These are phyloP conservation scores for Apotomis turbidana DNA, from an alignment of 2,888 invertebrate species.

Conservation along the genomic window DNA sequence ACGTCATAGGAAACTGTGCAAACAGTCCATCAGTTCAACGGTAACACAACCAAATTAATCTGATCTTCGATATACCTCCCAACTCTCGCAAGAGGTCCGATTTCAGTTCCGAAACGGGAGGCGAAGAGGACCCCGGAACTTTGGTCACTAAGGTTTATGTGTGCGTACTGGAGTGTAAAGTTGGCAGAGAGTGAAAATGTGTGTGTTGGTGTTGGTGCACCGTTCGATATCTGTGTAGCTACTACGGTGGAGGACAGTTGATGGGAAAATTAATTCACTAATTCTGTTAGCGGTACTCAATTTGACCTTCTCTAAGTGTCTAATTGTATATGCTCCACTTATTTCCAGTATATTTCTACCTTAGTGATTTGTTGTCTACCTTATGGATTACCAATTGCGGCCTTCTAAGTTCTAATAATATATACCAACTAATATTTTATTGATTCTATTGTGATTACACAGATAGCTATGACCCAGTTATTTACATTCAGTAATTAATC, in stretches of 20 bases:
- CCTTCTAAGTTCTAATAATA: no score
- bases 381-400: no score
- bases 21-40: conserved; percentile 56
- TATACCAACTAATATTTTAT: no score
- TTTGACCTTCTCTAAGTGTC: no score
- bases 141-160: conserved; percentile 53
- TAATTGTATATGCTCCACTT: no score
- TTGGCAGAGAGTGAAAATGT: conserved; percentile 57
- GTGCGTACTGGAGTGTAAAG: conserved; percentile 58
- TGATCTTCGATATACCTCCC: conserved; percentile 50
- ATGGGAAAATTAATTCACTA: conserved; percentile 44
- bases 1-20: conserved; percentile 53
- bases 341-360: no score
- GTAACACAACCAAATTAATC: conserved; percentile 48
- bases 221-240: conserved; percentile 51
- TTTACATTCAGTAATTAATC: no score
- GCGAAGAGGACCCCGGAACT: conserved; percentile 50
- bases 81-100: conserved; percentile 44
- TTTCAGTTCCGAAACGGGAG: conserved; percentile 43
- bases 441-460: no score
- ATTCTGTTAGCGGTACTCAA: background rate
- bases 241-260: conserved; percentile 49
- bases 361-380: no score
- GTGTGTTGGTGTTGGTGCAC: conserved; percentile 59
- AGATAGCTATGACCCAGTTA: no score